Evolutionary conservation across 2,113 vertebrate species (phyloP), one percentile per base, ranked within the genome.

Genomic region (Gulo gulo): DNA sequence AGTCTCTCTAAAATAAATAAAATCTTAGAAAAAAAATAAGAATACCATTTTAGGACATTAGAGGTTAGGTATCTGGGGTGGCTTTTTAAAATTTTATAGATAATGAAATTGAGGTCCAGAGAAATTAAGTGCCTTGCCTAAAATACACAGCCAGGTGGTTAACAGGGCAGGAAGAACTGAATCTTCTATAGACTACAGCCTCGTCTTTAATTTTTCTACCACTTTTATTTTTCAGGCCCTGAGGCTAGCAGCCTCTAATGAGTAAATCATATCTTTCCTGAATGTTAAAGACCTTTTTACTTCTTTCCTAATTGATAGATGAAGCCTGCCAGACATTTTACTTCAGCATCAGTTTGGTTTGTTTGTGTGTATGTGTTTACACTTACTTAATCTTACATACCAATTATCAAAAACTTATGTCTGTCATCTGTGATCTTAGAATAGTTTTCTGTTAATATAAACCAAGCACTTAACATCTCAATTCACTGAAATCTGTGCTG

Each of bases 71-170:
- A 61, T 21, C 55, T 71, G n/a, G 23, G 71, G 26, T 80, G 59
- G 34, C 71, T 89, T 95, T 76, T 93, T 8, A 61, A 36, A 74
- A 89, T 57, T 86, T 92, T 65, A 76, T 94, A 21, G 24, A 15
- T 63, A 81, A 86, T 78, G 59, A 93, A 85, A 42, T 86, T 55
- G 78, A 94, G 21, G 36, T 65, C 20, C 63, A 93, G 63, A 80
- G 61, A 89, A 95, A 59, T 95, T 52, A 86, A 69, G 61, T 97
- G 31, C 45, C 6, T 96, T 96, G 71, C 12, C 47, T 52, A 85
- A 69, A 39, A 61, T 1, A 6, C 7, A 36, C 5, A 85, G 71
- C 55, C 18, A 34, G 15, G 76, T 94, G 61, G 29, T 79, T 76
- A 45, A 83, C 16, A 93, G 82, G 76, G 65, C 11, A 82, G 80